Conservation (phyloP, 2,113 vertebrate genomes). For the Triplophysa rosa region DNA sequence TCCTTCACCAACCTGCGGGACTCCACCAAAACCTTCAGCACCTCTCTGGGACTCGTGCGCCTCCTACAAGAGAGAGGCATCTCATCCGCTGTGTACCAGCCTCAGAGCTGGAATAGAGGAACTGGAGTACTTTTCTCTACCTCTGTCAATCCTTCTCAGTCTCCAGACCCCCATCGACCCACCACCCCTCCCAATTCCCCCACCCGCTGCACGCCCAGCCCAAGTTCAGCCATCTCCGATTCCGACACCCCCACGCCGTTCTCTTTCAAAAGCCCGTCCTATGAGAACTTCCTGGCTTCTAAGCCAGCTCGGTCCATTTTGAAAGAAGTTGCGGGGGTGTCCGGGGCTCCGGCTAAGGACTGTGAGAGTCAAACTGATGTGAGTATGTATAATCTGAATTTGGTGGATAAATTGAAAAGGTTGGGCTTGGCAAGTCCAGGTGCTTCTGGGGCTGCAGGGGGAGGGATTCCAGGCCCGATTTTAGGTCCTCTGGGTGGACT, state of each 20-base stretch:
- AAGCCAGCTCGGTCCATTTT: constrained; percentile 93
- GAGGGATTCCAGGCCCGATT: constrained; percentile 58
- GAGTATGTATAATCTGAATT: constrained; percentile 92
- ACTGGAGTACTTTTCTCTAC: constrained; percentile 76
- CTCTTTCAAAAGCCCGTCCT: constrained; percentile 89
- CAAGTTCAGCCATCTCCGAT: background rate
- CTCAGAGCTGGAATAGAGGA: constrained; percentile 80
- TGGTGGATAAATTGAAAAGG: constrained; percentile 93
- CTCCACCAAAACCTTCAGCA: constrained; percentile 96
- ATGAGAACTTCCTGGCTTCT: constrained; percentile 94
- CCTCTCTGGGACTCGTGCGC: constrained; percentile 92
- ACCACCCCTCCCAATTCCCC: constrained; percentile 91
- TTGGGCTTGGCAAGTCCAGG: constrained; percentile 82
- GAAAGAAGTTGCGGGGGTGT: constrained; percentile 84
- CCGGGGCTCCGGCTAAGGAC: constrained; percentile 75
- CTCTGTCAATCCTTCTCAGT: constrained; percentile 70
- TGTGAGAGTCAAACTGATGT: constrained; percentile 95
- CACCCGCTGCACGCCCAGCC: constrained; percentile 49
- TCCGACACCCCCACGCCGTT: constrained; percentile 76
- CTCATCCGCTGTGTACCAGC: constrained; percentile 92
- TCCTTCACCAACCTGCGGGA: constrained; percentile 96
- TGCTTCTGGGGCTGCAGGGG: constrained; percentile 67
- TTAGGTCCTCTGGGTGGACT: constrained; percentile 80
- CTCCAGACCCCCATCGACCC: constrained; percentile 75
- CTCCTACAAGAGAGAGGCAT: constrained; percentile 95